These are phyloP conservation scores for Stegostoma tigrinum DNA, from an alignment of 2,113 vertebrate species.

Conservation along the genomic window DNA sequence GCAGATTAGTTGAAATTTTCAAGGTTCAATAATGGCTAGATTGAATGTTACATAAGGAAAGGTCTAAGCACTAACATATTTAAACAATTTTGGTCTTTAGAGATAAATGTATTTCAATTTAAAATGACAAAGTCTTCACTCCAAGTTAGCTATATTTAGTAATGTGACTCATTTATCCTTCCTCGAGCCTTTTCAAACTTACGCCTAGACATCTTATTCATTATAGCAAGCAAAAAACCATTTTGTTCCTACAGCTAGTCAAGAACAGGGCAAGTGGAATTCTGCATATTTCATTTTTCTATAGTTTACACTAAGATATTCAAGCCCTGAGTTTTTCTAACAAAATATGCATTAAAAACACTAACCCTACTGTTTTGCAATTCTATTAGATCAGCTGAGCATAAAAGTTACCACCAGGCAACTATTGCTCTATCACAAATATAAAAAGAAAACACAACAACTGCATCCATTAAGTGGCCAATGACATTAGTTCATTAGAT, in stretches of 20 bases:
- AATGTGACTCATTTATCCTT: not conserved
- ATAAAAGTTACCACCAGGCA: not conserved
- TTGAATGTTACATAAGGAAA: no score
- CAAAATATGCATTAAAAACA: slow-evolving; percentile 5
- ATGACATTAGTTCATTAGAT: not conserved
- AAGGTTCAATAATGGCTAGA: not conserved
- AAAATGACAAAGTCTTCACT: slow-evolving; percentile 3
- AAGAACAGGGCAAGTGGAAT: not conserved
- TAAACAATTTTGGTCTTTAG: not conserved
- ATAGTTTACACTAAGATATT: not conserved
- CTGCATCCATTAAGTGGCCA: not conserved
- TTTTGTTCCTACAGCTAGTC: not conserved
- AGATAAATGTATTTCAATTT: not conserved
- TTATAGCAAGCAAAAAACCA: not conserved
- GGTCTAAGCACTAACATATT: not conserved
- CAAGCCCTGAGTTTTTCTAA: slow-evolving; percentile 18
- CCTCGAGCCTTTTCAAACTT: not conserved
- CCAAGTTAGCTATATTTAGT: not conserved
- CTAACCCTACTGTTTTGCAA: not conserved
- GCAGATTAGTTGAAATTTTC: not conserved
- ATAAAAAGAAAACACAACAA: not conserved
- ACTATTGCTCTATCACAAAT: not conserved
- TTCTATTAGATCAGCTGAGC: not conserved
- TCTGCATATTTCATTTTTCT: not conserved
- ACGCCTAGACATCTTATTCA: not conserved